Evolutionary conservation across 2,888 invertebrate species (phyloP), one percentile per base, ranked within the genome.

Genomic region (Phania funesta): DNA sequence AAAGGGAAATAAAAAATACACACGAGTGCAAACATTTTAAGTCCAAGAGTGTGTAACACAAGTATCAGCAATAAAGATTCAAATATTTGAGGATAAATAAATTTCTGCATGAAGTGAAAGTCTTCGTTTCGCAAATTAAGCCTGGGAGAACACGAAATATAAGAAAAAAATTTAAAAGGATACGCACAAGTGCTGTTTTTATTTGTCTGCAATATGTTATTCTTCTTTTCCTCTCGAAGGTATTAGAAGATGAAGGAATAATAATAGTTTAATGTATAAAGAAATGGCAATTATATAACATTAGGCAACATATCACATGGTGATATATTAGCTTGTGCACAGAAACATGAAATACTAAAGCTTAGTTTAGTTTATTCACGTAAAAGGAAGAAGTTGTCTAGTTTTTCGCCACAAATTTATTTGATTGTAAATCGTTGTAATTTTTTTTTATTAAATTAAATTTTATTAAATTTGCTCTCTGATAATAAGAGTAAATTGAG

Each of bases 231-330:
- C 50, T n/a, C 20, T 24, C 18, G 38, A 74, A 71, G 77, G 74
- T 74, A 70, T 58, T 50, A 82, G 60, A 80, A 86, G 85, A 84
- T 84, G 81, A 80, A 80, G 79, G 84, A 85, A 83, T 89, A 89
- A 88, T 89, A 89, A 88, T 88, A 88, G 89, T 89, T 89, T 89
- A 89, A 89, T 88, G 89, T 86, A 89, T 89, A 89, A 89, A 89
- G 89, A 88, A 87, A 88, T 89, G 89, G 88, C 89, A 89, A 89
- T 89, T 89, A 89, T 88, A 86, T 84, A 85, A 80, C 41, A 78
- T 68, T 78, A 65, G 76, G 48, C 56, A 77, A 67, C 82, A 73
- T 70, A n/a, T n/a, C n/a, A n/a, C n/a, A 81, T 65, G 75, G 54
- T 64, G 75, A 48, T 62, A 29, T 58, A n/a, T n/a, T n/a, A n/a